Evolutionary conservation across 2,888 invertebrate genomes (phyloP).

Genomic region (Teinopalpus imperialis): DNA sequence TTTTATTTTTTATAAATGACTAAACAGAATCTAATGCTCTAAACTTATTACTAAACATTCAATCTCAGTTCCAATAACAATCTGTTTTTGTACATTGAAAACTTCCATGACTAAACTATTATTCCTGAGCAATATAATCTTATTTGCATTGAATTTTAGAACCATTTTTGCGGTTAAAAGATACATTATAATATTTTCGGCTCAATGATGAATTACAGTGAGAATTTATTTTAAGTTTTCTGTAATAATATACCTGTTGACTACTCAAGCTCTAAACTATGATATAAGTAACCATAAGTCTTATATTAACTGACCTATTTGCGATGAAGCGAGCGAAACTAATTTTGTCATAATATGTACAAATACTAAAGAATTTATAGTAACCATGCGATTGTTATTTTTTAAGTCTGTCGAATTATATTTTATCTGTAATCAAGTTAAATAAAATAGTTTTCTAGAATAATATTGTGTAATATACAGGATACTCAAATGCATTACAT

Average conservation of each 20-base stretch:
- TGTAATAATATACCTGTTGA: constrained; percentile 10
- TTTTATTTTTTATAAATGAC: no score
- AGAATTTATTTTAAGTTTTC: constrained; percentile 22
- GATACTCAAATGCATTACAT: constrained; percentile 24
- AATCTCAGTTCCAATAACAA: no score
- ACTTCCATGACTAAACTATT: no score
- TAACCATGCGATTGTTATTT: constrained; percentile 3
- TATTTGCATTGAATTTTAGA: neutral
- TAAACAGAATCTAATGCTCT: no score
- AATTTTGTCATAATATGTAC: constrained; percentile 17
- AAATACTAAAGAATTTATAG: constrained; percentile 11
- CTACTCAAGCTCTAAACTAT: constrained; percentile 3
- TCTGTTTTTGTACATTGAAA: no score
- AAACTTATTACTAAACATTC: no score
- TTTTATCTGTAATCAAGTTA: constrained; percentile 20
- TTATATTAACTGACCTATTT: constrained; percentile 4
- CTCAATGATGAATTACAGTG: constrained; percentile 27
- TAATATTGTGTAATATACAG: constrained; percentile 22
- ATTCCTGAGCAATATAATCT: constrained; percentile 21
- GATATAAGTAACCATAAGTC: constrained; percentile 9
- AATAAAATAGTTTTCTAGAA: constrained; percentile 7
- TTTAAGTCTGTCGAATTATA: constrained; percentile 24
- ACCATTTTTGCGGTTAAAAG: constrained; percentile 4
- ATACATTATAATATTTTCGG: constrained; percentile 19
- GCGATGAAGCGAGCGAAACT: neutral